Conservation (phyloP, 1,140 invertebrate genomes). For the Polyergus mexicanus region DNA sequence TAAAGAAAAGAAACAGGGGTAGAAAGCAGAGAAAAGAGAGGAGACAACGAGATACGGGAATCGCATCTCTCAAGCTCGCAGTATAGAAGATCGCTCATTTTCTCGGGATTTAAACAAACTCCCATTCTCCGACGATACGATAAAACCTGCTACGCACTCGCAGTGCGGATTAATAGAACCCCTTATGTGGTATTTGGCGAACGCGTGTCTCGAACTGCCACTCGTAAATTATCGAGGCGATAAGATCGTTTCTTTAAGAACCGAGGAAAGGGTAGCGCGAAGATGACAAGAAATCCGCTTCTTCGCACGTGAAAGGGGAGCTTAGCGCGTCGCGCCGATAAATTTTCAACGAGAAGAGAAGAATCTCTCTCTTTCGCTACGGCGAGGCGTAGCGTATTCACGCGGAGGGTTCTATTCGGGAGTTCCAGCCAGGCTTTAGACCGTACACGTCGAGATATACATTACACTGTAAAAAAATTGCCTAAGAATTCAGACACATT, state of each 20-base stretch:
- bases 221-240: constrained; percentile 61
- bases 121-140: constrained; percentile 1
- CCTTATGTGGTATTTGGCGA: background rate
- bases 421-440: background rate
- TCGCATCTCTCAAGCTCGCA: constrained; percentile 3
- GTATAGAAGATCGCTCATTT: constrained; percentile 8
- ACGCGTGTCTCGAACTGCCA: background rate
- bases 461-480: too few relatives aligned
- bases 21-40: too few relatives aligned
- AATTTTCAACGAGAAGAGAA: constrained; percentile 59
- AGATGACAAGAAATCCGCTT: constrained; percentile 72
- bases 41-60: background rate
- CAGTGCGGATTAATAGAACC: constrained; percentile 8
- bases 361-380: constrained; percentile 58
- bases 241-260: constrained; percentile 55
- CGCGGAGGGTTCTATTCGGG: constrained; percentile 29
- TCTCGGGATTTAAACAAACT: constrained; percentile 2
- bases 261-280: constrained; percentile 41
- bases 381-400: constrained; percentile 39
- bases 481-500: too few relatives aligned
- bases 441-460: background rate
- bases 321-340: constrained; percentile 66
- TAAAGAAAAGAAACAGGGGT: background rate
- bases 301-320: constrained; percentile 53
- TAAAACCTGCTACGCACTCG: constrained; percentile 15